Evolutionary conservation across 2,113 vertebrate species (phyloP).

Genomic region (Barnardius zonarius): DNA sequence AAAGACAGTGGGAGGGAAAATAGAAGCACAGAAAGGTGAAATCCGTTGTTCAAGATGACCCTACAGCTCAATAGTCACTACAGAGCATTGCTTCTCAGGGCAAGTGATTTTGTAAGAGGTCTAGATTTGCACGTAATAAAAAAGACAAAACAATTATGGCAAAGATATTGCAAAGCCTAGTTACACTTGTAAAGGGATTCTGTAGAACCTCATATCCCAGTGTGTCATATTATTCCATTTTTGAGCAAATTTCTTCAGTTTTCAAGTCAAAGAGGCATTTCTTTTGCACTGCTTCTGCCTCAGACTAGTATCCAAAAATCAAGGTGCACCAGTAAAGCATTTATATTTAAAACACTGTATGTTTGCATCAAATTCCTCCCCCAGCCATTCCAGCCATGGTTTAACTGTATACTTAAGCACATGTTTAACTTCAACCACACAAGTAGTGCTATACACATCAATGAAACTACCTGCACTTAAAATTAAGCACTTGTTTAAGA

Average conservation of each 20-base stretch:
- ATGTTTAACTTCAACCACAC: conserved; percentile 47
- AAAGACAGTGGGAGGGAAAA: conserved; percentile 26
- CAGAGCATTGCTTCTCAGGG: not conserved
- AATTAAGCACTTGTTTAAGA: conserved; percentile 68
- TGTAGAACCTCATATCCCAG: conserved; percentile 19
- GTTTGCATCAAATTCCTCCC: not conserved
- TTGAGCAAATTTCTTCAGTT: not conserved
- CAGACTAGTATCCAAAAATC: conserved; percentile 3
- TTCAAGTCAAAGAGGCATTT: not conserved
- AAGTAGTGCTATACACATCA: conserved; percentile 13
- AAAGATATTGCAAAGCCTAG: conserved; percentile 18
- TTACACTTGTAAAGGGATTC: not conserved
- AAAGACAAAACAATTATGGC: not conserved
- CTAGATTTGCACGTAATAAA: not conserved
- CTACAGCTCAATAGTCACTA: not conserved
- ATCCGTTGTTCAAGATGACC: not conserved
- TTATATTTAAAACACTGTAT: not conserved
- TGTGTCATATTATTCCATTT: not conserved
- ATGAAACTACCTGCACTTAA: conserved; percentile 58
- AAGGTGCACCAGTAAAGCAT: not conserved
- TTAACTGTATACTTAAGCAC: conserved; percentile 28
- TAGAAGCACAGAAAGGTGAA: conserved; percentile 27
- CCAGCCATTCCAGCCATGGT: not conserved
- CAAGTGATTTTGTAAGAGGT: not conserved
- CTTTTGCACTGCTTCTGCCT: not conserved